These are phyloP conservation scores for Steinernema scapterisci DNA, from an alignment of 2,888 invertebrate genomes.

Conservation along the genomic window DNA sequence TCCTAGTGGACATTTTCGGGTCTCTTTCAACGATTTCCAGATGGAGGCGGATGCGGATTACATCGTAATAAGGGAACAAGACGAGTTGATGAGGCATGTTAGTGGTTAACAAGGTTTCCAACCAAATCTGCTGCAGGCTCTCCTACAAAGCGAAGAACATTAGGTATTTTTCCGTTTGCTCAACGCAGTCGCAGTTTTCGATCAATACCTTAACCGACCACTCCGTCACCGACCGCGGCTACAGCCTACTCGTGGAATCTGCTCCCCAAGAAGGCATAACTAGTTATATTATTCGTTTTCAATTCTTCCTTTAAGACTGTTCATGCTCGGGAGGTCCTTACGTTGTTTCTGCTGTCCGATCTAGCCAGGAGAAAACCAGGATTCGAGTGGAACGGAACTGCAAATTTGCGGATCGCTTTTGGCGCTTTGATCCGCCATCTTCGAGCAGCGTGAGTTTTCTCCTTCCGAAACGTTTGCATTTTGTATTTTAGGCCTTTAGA, in stretches of 20 bases:
- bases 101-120: too few relatives aligned
- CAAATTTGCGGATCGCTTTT: constrained; percentile 43
- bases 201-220: constrained; percentile 38
- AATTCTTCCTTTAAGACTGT: constrained; percentile 36
- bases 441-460: neutral
- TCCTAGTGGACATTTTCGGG: neutral
- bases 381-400: constrained; percentile 33
- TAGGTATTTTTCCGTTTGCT: constrained; percentile 33
- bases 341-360: neutral
- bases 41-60: constrained; percentile 41
- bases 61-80: neutral
- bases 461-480: neutral
- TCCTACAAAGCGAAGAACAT: constrained; percentile 37
- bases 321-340: constrained; percentile 36
- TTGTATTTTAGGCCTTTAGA: constrained; percentile 32
- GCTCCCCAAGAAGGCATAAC: neutral
- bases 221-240: constrained; percentile 39
- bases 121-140: constrained; percentile 32
- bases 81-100: neutral
- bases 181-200: neutral
- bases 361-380: neutral
- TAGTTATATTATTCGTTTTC: neutral
- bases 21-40: constrained; percentile 31
- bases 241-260: constrained; percentile 38
- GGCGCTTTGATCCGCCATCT: constrained; percentile 37